A percentile compares a stretch with the other conserved stretches of the same genome.
Evolutionary conservation across 2,113 vertebrate species (phyloP).

Genomic region (Mola mola): DNA sequence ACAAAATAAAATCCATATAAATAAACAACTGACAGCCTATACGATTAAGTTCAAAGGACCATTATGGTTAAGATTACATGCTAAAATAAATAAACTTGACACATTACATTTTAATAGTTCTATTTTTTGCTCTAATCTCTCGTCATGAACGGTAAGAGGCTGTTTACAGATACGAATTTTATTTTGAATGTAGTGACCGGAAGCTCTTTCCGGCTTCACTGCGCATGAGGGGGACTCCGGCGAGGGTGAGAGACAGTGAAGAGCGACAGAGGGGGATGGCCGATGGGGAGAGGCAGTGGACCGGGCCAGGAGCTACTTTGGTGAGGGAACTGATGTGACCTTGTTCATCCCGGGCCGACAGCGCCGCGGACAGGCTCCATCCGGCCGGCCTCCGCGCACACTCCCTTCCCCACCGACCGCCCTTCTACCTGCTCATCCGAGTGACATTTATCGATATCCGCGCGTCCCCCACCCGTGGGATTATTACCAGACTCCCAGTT

Average conservation of each 20-base stretch:
- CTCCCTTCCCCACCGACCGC: neutral
- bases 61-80: no score
- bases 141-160: no score
- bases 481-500: neutral
- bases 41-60: no score
- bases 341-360: slow-evolving; percentile 28
- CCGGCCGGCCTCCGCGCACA: slow-evolving; percentile 30
- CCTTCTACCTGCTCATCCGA: slow-evolving; percentile 1
- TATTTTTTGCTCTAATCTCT: no score
- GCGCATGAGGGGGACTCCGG: slow-evolving; percentile 11
- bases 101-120: no score
- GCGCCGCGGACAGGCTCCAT: neutral
- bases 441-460: slow-evolving; percentile 9
- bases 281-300: slow-evolving; percentile 39
- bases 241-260: slow-evolving; percentile 19
- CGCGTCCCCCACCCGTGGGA: neutral
- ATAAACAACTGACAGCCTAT: no score
- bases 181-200: slow-evolving; percentile 51
- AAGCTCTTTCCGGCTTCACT: slow-evolving; percentile 7
- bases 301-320: slow-evolving; percentile 39
- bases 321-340: slow-evolving; percentile 25
- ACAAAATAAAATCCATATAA: no score
- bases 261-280: slow-evolving; percentile 53
- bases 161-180: no score
- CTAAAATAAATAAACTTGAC: no score